phyloP scores from a whole-genome alignment of 2,888 invertebrate genomes.

The Drosophila suboccidentalis region DNA sequence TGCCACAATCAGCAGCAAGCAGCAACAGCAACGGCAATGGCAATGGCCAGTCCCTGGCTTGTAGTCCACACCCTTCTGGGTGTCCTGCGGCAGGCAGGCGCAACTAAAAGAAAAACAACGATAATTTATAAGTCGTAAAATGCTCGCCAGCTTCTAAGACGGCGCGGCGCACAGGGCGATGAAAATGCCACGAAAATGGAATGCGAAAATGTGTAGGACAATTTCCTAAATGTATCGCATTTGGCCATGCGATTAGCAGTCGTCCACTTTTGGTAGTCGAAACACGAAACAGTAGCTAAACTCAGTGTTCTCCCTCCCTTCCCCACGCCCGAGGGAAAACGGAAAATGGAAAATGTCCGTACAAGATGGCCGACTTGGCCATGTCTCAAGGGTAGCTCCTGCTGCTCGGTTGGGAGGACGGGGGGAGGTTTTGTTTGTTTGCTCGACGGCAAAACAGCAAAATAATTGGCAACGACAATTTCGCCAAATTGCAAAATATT shows the following conservation, averaged over 20 bases:
- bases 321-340: conserved; percentile 9
- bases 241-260: conserved; percentile 70
- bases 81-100: conserved; percentile 67
- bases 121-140: conserved; percentile 80
- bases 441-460: conserved; percentile 45
- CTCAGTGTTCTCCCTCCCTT: background rate
- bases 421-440: conserved; percentile 67
- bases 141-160: conserved; percentile 44
- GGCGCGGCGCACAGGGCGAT: conserved; percentile 45
- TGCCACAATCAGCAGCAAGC: conserved; percentile 81
- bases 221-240: conserved; percentile 76
- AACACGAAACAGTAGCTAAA: conserved; percentile 62
- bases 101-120: conserved; percentile 73
- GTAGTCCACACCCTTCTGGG: conserved; percentile 63
- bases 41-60: conserved; percentile 27
- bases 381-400: conserved; percentile 21
- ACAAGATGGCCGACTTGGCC: conserved; percentile 66
- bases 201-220: conserved; percentile 70
- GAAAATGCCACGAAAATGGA: conserved; percentile 63
- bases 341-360: conserved; percentile 56
- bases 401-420: conserved; percentile 1
- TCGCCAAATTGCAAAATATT: conserved; percentile 69
- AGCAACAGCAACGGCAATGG: conserved; percentile 23
- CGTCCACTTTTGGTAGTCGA: conserved; percentile 36
- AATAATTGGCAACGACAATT: conserved; percentile 64